Base-by-base conservation (phyloP, 2,113 vertebrate species). In the Heterotis niloticus region DNA sequence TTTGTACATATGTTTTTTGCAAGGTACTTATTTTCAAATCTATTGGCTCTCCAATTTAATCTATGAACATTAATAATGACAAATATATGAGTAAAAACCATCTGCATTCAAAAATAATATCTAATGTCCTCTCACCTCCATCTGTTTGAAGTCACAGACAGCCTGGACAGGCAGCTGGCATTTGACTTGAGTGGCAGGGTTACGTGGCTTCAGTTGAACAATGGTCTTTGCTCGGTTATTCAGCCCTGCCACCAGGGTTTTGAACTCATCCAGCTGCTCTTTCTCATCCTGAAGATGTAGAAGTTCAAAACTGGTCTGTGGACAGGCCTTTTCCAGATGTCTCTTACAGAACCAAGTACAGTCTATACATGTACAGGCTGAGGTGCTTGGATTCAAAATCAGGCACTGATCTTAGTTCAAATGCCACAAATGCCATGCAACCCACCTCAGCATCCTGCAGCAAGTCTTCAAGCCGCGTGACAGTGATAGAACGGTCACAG, bases 91-190 rank as follows among this genome's bases (percentile, higher is more conserved):
- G 7, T 44, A 44, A 44, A 44, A 44, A 44, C 7, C 34, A 26
- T 74, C n/a, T 10, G 13, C 51, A 56, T 74, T 59, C 23, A 59
- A 26, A 23, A 59, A 23, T 18, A 34, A 26, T 59, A 54, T 54
- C 9, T 64, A n/a, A 1, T 34, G 34, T 2, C 3, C 68, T 64
- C 90, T 64, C 52, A 98, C 97, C 95, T 98, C 96, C 88, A 95
- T 90, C 72, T 99, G 97, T 78, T 94, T 96, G 90, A 97, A 99
- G 91, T 99, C 96, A 0, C 97, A 99, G 80, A 96, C 95, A 0
- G 96, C 95, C 86, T 93, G 92, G 66, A 98, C 56, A 0, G 94
- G 93, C 26, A 93, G 86, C 0, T 87, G 94, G 76, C 93, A 94
- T 81, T 93, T 93, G 75, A 92, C 78, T 0, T 93, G 79, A 0